A percentile compares a stretch with the other conserved stretches of the same genome.
These are phyloP conservation scores for Pelodytes ibericus DNA, from an alignment of 2,797 vertebrate genomes.

Conservation along the genomic window DNA sequence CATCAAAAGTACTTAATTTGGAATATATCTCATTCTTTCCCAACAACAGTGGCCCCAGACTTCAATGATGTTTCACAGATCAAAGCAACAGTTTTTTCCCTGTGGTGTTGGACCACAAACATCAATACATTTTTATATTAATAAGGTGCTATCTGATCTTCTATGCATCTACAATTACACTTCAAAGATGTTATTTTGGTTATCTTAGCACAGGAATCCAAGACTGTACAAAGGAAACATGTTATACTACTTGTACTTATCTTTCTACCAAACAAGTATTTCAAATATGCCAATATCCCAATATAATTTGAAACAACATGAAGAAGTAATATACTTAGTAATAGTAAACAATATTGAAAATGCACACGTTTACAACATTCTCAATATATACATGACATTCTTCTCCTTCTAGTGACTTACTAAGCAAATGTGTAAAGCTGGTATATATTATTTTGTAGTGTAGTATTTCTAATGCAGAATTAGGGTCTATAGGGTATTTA, in stretches of 20 bases:
- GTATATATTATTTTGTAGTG: too few relatives aligned
- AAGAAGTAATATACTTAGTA: too few relatives aligned
- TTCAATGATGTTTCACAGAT: slow-evolving; percentile 44
- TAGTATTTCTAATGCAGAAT: too few relatives aligned
- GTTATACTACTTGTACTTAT: slow-evolving; percentile 24
- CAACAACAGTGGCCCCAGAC: slow-evolving; percentile 37
- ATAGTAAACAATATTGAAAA: too few relatives aligned
- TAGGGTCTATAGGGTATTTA: too few relatives aligned
- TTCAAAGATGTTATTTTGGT: slow-evolving; percentile 25
- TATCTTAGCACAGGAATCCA: slow-evolving; percentile 13
- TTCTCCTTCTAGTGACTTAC: too few relatives aligned
- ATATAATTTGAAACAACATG: too few relatives aligned
- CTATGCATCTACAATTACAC: slow-evolving; percentile 2
- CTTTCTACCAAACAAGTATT: too few relatives aligned
- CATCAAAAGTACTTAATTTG: slow-evolving; percentile 50
- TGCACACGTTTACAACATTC: too few relatives aligned
- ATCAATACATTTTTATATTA: slow-evolving; percentile 43
- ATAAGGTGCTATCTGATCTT: slow-evolving; percentile 30
- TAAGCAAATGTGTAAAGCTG: too few relatives aligned
- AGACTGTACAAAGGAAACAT: not conserved
- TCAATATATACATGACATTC: too few relatives aligned
- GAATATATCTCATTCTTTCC: slow-evolving; percentile 47
- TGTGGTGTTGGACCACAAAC: slow-evolving; percentile 45
- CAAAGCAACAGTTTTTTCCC: slow-evolving; percentile 37
- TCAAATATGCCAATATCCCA: too few relatives aligned